A percentile compares a stretch with the other conserved stretches of the same genome.
These are phyloP conservation scores for Mythimna lalbum DNA, from an alignment of 2,888 invertebrate species.

Conservation along the genomic window DNA sequence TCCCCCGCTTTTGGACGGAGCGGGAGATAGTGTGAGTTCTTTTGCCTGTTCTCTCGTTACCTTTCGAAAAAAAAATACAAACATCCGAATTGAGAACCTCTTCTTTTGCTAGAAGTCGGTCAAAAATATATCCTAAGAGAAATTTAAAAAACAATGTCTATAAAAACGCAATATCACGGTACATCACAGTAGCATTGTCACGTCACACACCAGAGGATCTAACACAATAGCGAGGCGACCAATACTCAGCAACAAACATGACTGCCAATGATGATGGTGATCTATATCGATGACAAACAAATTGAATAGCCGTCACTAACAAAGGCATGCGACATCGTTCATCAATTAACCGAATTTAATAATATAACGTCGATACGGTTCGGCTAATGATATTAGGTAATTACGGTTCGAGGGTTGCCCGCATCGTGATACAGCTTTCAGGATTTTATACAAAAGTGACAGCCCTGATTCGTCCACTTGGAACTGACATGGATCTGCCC, in stretches of 20 bases:
- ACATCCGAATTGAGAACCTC: too few species aligned
- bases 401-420: slow-evolving; percentile 39
- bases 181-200: neutral
- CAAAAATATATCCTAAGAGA: neutral
- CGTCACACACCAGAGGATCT: neutral
- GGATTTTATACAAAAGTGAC: slow-evolving; percentile 27
- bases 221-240: neutral
- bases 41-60: too few species aligned
- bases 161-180: neutral
- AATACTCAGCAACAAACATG: neutral
- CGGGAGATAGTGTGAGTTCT: too few species aligned
- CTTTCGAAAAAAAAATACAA: too few species aligned
- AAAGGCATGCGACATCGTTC: slow-evolving; percentile 64
- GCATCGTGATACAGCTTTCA: slow-evolving; percentile 24
- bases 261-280: neutral
- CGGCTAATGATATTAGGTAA: slow-evolving; percentile 64
- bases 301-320: slow-evolving; percentile 6
- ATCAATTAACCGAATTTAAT: slow-evolving; percentile 75
- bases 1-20: too few species aligned
- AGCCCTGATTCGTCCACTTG: slow-evolving; percentile 35
- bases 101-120: too few species aligned
- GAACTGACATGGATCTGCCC: slow-evolving; percentile 30
- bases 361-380: slow-evolving; percentile 65
- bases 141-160: neutral
- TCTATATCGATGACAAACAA: slow-evolving; percentile 20